Percentiles rank a stretch among this genome's conserved stretches.
phyloP scores from a whole-genome alignment of 2,797 vertebrate species.

The Cetoscarus ocellatus region DNA sequence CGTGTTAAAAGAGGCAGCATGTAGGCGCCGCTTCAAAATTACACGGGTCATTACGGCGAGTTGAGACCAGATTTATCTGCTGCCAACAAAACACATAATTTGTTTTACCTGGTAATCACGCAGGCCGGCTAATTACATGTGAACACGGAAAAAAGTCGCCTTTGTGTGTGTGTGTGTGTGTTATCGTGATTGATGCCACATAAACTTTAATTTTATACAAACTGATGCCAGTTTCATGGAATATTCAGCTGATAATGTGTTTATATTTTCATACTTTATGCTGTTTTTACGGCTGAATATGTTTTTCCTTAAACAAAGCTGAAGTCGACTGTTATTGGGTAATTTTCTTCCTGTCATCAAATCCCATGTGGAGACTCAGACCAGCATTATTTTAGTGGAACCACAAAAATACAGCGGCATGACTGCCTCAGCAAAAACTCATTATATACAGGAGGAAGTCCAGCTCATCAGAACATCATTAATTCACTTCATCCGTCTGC shows the following conservation, averaged over 20 bases:
- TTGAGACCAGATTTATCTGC: constrained; percentile 86
- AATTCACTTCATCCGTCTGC: no score
- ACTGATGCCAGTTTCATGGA: constrained; percentile 25
- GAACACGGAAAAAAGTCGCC: constrained; percentile 61
- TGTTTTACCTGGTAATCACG: constrained; percentile 84
- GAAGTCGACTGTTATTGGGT: neutral
- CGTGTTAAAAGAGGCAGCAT: constrained; percentile 79
- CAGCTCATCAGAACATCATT: neutral
- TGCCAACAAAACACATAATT: constrained; percentile 81
- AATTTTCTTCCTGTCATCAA: neutral
- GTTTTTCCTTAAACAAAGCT: constrained; percentile 3
- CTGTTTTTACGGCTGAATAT: constrained; percentile 24
- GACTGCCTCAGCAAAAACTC: no score
- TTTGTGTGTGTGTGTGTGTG: constrained; percentile 19
- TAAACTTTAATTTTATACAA: constrained; percentile 26
- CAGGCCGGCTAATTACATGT: constrained; percentile 78
- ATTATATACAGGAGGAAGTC: neutral
- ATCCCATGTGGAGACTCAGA: neutral
- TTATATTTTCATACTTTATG: constrained; percentile 1
- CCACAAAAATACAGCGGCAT: neutral
- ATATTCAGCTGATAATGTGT: constrained; percentile 34
- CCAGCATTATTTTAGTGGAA: neutral
- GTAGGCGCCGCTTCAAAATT: constrained; percentile 84
- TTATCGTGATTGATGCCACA: constrained; percentile 31
- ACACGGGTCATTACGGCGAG: constrained; percentile 84